Evolutionary conservation across 1,140 invertebrate species (phyloP).

Genomic region (Cotesia glomerata): DNA sequence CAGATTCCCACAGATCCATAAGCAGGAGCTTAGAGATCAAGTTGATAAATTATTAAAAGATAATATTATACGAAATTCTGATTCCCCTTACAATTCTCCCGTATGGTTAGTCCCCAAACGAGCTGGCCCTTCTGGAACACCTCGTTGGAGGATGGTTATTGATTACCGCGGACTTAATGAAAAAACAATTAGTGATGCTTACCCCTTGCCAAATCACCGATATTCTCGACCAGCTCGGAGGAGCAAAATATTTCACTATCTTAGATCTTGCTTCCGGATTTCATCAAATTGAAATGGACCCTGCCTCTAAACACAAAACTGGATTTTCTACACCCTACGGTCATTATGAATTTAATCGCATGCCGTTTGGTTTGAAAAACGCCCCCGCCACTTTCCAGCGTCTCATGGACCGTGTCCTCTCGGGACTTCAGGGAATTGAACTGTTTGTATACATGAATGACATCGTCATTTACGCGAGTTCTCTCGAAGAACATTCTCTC

Average conservation of each 20-base stretch:
- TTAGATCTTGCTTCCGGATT: background rate
- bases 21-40: conserved; percentile 41
- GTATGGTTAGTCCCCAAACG: too few species aligned
- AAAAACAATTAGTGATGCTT: too few species aligned
- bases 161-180: too few species aligned
- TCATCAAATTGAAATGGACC: background rate
- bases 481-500: background rate
- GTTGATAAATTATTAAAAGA: conserved; percentile 41
- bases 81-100: conserved; percentile 47
- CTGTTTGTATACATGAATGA: background rate
- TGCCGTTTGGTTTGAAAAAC: background rate
- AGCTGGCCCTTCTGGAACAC: too few species aligned
- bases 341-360: background rate
- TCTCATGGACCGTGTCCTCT: background rate
- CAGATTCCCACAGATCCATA: conserved; percentile 36
- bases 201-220: too few species aligned
- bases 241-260: background rate
- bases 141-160: too few species aligned
- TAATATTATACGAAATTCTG: conserved; percentile 48
- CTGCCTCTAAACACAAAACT: background rate
- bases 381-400: background rate
- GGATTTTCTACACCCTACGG: background rate
- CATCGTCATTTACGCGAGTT: background rate
- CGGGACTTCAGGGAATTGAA: background rate
- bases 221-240: conserved; percentile 33